phyloP scores from a whole-genome alignment of 2,888 invertebrate genomes.

The Nephrotoma flavescens region DNA sequence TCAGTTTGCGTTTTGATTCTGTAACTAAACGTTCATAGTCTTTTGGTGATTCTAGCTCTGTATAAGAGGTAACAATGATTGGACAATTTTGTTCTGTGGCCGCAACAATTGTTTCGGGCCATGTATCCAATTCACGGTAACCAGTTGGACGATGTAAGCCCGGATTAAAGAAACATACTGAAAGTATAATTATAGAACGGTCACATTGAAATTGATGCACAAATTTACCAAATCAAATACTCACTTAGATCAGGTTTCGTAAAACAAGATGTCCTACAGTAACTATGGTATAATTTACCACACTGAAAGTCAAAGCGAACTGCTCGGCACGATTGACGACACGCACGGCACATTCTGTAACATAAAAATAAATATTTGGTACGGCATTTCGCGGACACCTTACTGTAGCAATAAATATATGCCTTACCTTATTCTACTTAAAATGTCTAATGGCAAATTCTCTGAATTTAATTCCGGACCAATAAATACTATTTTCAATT shows the following conservation, averaged over 20 bases:
- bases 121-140: conserved; percentile 45
- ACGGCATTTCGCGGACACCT: too few species aligned
- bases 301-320: conserved; percentile 40
- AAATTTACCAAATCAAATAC: conserved; percentile 7
- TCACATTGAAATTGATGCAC: not conserved
- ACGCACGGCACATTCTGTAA: conserved; percentile 35
- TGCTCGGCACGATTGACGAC: conserved; percentile 34
- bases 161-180: conserved; percentile 58
- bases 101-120: conserved; percentile 46
- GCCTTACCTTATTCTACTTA: conserved; percentile 38
- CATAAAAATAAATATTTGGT: conserved; percentile 8
- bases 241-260: conserved; percentile 41
- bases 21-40: conserved; percentile 43
- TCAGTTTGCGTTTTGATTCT: conserved; percentile 34
- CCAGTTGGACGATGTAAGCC: conserved; percentile 52
- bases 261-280: conserved; percentile 33
- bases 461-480: conserved; percentile 48
- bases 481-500: conserved; percentile 43
- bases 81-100: conserved; percentile 41
- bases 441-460: conserved; percentile 39
- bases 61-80: conserved; percentile 50
- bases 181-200: conserved; percentile 14
- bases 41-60: conserved; percentile 45
- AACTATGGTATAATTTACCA: conserved; percentile 38
- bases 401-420: not conserved